These are phyloP conservation scores for Latrodectus geometricus DNA, from an alignment of 1,140 invertebrate species.

Conservation along the genomic window DNA sequence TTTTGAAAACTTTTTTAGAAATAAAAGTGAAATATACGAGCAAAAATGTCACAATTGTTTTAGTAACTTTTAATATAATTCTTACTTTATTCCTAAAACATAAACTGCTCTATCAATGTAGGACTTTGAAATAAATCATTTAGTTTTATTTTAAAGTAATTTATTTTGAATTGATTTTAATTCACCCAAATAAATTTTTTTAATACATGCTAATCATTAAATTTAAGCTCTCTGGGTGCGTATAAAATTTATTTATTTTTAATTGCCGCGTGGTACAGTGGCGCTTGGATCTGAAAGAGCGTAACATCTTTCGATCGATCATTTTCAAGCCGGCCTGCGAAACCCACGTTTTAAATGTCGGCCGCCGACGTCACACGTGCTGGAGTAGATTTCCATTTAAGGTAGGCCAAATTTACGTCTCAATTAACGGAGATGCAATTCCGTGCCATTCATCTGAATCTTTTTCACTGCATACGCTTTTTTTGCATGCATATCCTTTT, in stretches of 20 bases:
- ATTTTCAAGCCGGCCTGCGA: constrained; percentile 21
- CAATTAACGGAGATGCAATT: background rate
- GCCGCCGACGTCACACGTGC: constrained; percentile 26
- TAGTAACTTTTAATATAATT: background rate
- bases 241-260: background rate
- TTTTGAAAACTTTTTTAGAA: too few relatives aligned
- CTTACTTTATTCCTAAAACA: background rate
- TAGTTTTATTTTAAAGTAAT: too few relatives aligned
- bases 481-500: background rate
- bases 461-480: background rate
- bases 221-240: background rate
- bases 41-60: too few relatives aligned
- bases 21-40: too few relatives aligned
- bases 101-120: background rate
- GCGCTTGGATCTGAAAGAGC: constrained; percentile 13
- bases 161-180: too few relatives aligned
- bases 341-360: constrained; percentile 45
- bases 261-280: background rate
- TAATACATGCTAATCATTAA: background rate
- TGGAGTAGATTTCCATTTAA: background rate
- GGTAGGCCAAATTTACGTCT: constrained; percentile 1
- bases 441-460: background rate
- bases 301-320: constrained; percentile 23
- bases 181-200: background rate
- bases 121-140: background rate